phyloP scores from a whole-genome alignment of 2,797 vertebrate species.

The Periparus ater region DNA sequence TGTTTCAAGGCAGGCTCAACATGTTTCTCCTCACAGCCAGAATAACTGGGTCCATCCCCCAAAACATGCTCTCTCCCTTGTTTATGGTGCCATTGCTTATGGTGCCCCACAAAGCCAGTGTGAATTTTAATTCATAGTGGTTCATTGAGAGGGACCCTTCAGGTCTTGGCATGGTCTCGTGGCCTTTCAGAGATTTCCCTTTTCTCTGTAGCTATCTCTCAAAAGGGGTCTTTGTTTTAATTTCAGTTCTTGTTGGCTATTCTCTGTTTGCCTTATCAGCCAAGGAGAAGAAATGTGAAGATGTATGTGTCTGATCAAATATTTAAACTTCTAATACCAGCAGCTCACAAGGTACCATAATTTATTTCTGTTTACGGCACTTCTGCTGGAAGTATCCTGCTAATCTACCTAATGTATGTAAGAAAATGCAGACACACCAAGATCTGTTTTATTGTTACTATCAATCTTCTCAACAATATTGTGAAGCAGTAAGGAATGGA shows the following conservation, averaged over 20 bases:
- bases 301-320: constrained; percentile 39
- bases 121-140: neutral
- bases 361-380: constrained; percentile 27
- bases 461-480: neutral
- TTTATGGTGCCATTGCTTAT: neutral
- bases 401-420: constrained; percentile 40
- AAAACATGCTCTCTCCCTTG: neutral
- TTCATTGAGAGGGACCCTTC: neutral
- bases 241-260: neutral
- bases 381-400: constrained; percentile 37
- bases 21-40: neutral
- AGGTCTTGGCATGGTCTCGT: neutral
- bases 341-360: neutral
- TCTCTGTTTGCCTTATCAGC: neutral
- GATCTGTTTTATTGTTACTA: neutral
- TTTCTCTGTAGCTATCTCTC: neutral
- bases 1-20: neutral
- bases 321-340: constrained; percentile 51
- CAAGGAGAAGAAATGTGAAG: neutral
- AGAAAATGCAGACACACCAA: neutral
- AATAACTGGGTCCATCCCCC: neutral
- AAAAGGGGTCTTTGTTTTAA: neutral
- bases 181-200: neutral
- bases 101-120: neutral
- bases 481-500: neutral